Conservation (phyloP, 2,888 invertebrate species). For the Chrysotoxum bicinctum region DNA sequence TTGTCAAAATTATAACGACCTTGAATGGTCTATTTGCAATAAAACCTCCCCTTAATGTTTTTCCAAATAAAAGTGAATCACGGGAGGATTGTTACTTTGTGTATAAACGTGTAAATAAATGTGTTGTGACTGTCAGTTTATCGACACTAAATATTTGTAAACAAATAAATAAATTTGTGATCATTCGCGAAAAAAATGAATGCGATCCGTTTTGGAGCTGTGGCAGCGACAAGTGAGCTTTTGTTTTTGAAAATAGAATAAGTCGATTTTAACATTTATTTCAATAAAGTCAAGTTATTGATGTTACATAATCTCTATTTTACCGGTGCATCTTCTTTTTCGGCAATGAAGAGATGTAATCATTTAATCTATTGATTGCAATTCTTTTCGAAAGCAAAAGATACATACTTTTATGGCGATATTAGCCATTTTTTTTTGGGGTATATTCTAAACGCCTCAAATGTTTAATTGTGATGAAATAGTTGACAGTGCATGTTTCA, state of each 20-base stretch:
- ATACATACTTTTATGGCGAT: too few relatives aligned
- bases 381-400: too few relatives aligned
- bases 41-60: background rate
- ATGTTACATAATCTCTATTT: too few relatives aligned
- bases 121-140: background rate
- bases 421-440: too few relatives aligned
- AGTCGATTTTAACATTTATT: too few relatives aligned
- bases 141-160: background rate
- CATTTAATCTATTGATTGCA: too few relatives aligned
- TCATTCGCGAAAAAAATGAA: background rate
- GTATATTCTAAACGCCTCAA: background rate
- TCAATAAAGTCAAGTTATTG: too few relatives aligned
- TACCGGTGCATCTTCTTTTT: too few relatives aligned
- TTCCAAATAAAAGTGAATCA: background rate
- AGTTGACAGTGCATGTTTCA: background rate
- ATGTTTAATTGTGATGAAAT: background rate
- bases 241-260: too few relatives aligned
- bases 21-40: background rate
- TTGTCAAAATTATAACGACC: constrained; percentile 32
- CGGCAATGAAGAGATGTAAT: too few relatives aligned
- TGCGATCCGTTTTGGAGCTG: background rate
- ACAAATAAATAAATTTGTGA: background rate
- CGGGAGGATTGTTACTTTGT: background rate
- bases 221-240: too few relatives aligned
- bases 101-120: background rate